These are phyloP conservation scores for Dastarcus helophoroides DNA, from an alignment of 2,888 invertebrate species.

Conservation along the genomic window DNA sequence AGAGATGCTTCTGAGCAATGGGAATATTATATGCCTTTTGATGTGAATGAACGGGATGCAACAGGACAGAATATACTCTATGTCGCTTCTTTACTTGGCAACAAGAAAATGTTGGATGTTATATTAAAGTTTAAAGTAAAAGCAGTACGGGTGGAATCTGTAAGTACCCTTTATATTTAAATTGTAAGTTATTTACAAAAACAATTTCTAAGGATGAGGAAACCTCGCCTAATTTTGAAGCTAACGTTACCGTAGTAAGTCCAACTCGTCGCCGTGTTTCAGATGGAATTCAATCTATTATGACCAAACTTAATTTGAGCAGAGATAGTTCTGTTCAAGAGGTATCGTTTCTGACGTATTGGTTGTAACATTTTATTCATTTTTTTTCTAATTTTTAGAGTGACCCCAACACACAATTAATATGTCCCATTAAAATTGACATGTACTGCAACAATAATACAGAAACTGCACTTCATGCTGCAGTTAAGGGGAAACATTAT, in stretches of 20 bases:
- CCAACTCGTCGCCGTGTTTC: slow-evolving; percentile 66
- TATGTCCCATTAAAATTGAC: slow-evolving; percentile 64
- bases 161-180: slow-evolving; percentile 17
- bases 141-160: slow-evolving; percentile 36
- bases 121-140: slow-evolving; percentile 61
- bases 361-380: slow-evolving; percentile 8
- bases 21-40: slow-evolving; percentile 83
- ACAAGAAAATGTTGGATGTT: slow-evolving; percentile 63
- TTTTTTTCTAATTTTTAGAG: slow-evolving; percentile 17
- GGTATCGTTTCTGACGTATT: slow-evolving; percentile 17
- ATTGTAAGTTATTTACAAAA: no score
- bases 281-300: slow-evolving; percentile 78
- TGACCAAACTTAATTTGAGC: slow-evolving; percentile 66
- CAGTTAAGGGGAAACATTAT: slow-evolving; percentile 63
- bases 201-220: slow-evolving; percentile 32
- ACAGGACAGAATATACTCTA: slow-evolving; percentile 86
- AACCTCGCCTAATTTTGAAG: slow-evolving; percentile 27
- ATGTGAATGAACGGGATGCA: slow-evolving; percentile 82
- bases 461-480: slow-evolving; percentile 76
- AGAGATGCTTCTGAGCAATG: slow-evolving; percentile 62
- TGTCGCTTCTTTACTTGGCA: slow-evolving; percentile 76
- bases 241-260: slow-evolving; percentile 30
- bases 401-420: slow-evolving; percentile 18
- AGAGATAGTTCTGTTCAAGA: slow-evolving; percentile 39
- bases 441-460: slow-evolving; percentile 60